Evolutionary conservation across 37 sponge, comb jelly and placozoan species (phyloP), one percentile per base, ranked within the genome.

Genomic region (Crambe crambe): DNA sequence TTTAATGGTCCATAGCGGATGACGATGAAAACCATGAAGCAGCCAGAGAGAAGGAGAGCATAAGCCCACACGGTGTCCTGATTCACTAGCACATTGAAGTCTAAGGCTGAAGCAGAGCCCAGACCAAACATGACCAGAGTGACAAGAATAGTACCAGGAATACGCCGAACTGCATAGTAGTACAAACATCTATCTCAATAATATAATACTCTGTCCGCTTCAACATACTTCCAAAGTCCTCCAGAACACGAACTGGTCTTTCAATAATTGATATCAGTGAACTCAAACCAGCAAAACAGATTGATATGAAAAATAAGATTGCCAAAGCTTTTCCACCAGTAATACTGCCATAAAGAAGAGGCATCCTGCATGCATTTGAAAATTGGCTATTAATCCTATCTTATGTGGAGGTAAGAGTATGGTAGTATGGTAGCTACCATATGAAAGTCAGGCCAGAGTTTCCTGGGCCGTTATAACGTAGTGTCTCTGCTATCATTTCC

Each of bases 401-500:
- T 15, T 12, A 12, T 15, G 51, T 47, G 12, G 10, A 15, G 51
- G 51, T 15, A 12, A 12, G 12, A 12, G 10, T 47, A 47, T 20
- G 63, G 63, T 5, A 29, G n/a, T 23, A 23, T 47, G 12, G 6
- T 5, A 39, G 77, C 58, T 23, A 94, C 95, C 93, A 90, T 42
- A 94, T 88, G 83, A 94, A 94, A 0, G 95, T 94, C 37, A 94
- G 77, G 0, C 95, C 95, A 74, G 95, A 90, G 75, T 91, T 94
- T 38, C 84, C 89, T 34, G 80, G 81, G 39, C 95, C 95, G 38
- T 83, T 94, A 20, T 79, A 58, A 18, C 60, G 80, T 12, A 94
- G 77, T 8, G 78, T 71, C 10, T 72, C 69, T 1, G 90, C 73
- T 12, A 91, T 80, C 9, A 61, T 67, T 34, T 43, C 40, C 2